These are phyloP conservation scores for Copsychus sechellarum DNA, from an alignment of 2,113 vertebrate species.

Conservation along the genomic window DNA sequence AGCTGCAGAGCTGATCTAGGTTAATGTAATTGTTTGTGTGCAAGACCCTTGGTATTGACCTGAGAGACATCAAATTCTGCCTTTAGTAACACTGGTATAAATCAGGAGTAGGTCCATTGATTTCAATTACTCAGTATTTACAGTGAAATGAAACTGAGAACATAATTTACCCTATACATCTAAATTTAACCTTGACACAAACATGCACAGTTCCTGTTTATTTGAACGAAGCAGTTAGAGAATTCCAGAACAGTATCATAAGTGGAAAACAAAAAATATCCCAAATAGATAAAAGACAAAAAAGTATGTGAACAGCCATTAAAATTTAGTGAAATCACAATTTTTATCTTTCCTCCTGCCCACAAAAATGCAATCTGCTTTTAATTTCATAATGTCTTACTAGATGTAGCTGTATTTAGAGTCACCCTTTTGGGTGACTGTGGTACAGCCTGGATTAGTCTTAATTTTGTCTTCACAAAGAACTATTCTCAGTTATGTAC, in stretches of 20 bases:
- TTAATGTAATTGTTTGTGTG: background rate
- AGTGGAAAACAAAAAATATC: background rate
- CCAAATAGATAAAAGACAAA: background rate
- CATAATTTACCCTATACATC: background rate
- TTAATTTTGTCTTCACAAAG: background rate
- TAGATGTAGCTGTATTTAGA: background rate
- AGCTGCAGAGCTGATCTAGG: background rate
- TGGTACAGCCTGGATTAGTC: background rate
- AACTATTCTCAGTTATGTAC: background rate
- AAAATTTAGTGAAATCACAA: background rate
- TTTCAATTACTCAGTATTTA: conserved; percentile 25
- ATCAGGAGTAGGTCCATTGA: background rate
- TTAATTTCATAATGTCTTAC: background rate
- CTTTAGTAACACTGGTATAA: background rate
- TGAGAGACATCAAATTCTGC: background rate
- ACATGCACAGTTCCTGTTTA: background rate
- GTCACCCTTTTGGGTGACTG: background rate
- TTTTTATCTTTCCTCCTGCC: background rate
- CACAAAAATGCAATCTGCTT: background rate
- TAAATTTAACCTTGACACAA: conserved; percentile 7
- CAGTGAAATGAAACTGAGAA: background rate
- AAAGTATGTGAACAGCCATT: background rate
- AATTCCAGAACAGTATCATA: background rate
- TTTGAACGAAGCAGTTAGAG: background rate
- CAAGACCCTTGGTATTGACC: background rate